These are phyloP conservation scores for Lycocerus yunnanus DNA, from an alignment of 2,888 invertebrate species.

Conservation along the genomic window DNA sequence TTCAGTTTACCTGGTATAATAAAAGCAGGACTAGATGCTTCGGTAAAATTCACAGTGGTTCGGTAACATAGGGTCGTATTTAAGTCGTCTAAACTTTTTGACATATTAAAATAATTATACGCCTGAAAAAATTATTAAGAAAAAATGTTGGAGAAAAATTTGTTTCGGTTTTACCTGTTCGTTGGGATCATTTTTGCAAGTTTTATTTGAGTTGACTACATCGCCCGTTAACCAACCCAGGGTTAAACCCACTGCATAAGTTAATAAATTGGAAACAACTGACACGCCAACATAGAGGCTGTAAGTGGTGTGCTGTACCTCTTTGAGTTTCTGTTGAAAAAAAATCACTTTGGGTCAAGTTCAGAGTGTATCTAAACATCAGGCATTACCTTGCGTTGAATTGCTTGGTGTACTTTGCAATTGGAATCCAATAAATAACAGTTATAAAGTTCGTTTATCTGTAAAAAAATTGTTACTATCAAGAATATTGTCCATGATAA, in stretches of 20 bases:
- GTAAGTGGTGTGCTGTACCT: slow-evolving; percentile 49
- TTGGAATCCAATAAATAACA: slow-evolving; percentile 76
- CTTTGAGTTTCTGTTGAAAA: slow-evolving; percentile 43
- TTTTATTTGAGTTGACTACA: slow-evolving; percentile 45
- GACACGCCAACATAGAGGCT: slow-evolving; percentile 69
- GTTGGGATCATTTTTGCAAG: slow-evolving; percentile 54
- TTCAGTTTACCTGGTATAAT: slow-evolving; percentile 64
- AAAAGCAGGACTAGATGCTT: slow-evolving; percentile 85
- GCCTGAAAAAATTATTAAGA: slow-evolving; percentile 39
- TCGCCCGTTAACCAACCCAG: slow-evolving; percentile 67
- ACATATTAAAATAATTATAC: slow-evolving; percentile 63
- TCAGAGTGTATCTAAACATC: slow-evolving; percentile 5
- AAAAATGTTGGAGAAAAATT: slow-evolving; percentile 2
- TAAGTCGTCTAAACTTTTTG: slow-evolving; percentile 58
- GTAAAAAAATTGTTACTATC: slow-evolving; percentile 7
- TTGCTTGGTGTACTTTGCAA: slow-evolving; percentile 68
- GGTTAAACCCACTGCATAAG: slow-evolving; percentile 64
- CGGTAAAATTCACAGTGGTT: slow-evolving; percentile 73
- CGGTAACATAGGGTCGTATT: slow-evolving; percentile 71
- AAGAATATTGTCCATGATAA: background rate
- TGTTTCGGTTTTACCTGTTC: slow-evolving; percentile 46
- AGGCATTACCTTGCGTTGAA: slow-evolving; percentile 52
- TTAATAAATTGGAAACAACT: slow-evolving; percentile 56
- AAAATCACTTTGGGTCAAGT: background rate
- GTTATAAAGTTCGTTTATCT: slow-evolving; percentile 75